A percentile compares a stretch with the other conserved stretches of the same genome.
These are phyloP conservation scores for Enteromius radiatus DNA, from an alignment of 2,797 vertebrate species.

Conservation along the genomic window DNA sequence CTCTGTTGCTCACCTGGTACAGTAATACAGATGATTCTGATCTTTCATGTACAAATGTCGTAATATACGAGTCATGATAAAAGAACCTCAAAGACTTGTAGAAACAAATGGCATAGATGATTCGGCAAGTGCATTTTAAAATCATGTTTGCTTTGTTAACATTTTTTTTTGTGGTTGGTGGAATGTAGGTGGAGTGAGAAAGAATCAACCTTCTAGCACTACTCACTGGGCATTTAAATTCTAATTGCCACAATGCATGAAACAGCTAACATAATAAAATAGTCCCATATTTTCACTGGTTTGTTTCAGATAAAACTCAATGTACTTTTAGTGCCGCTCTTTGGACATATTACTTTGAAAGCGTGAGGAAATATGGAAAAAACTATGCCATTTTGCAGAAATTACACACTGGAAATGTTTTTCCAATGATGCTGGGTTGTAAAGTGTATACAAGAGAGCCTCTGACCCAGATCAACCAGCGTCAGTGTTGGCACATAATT, in stretches of 20 bases:
- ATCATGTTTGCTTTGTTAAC: not conserved
- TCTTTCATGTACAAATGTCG: not conserved
- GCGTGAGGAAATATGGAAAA: no score
- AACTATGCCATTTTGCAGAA: not conserved
- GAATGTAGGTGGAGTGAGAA: not conserved
- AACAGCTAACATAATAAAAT: not conserved
- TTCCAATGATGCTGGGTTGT: not conserved
- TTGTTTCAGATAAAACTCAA: not conserved
- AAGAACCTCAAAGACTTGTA: not conserved
- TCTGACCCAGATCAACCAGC: slow-evolving; percentile 1
- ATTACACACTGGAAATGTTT: not conserved
- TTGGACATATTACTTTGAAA: not conserved
- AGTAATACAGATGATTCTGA: not conserved
- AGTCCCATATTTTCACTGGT: not conserved
- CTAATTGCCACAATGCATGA: not conserved
- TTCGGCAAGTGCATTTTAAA: not conserved
- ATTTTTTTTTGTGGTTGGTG: not conserved
- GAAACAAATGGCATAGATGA: not conserved
- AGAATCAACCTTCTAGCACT: not conserved
- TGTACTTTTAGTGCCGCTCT: not conserved
- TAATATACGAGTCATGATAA: not conserved
- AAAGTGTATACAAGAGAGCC: not conserved
- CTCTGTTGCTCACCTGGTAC: not conserved
- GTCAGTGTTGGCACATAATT: not conserved
- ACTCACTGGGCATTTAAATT: not conserved